Evolutionary conservation across 2,113 vertebrate species (phyloP), one percentile per base, ranked within the genome.

Genomic region (Toxotes chatareus): DNA sequence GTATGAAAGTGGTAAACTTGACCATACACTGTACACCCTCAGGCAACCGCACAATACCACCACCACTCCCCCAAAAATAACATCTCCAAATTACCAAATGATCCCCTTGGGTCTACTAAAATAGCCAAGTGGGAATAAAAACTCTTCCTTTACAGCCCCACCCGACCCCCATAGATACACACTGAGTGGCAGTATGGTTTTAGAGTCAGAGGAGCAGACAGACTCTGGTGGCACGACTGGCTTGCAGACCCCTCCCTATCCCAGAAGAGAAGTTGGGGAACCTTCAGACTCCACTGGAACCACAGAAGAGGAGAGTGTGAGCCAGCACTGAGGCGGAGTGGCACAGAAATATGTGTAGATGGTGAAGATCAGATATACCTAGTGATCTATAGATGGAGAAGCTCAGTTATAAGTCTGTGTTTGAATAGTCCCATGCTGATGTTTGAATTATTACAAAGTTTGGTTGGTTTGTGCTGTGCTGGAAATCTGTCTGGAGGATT

Each of bases 21-120:
- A 82, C 62, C 65, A 64, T 60, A 49, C 19, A 31, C 55, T 61
- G 19, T 16, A 60, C 56, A 55, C 9, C 81, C 74, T 51, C 14
- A 55, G 60, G 23, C n/a, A 75, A 79, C 76, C 77, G 59, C 80
- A 86, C 74, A 88, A 73, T 82, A 82, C 78, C 53, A 71, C 78
- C 42, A 47, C 80, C 67, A 61, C 76, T 23, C 63, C 59, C 73
- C 77, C 36, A 19, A 72, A 89, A 91, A 92, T 88, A 92, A 85
- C 80, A 83, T 56, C 76, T 19, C 72, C 47, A 80, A 90, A 83
- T 82, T 61, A 69, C 78, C 44, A 91, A 90, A 92, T 88, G 82
- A 87, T 63, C 55, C 87, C 79, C 56, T 86, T 73, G 64, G 69
- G 59, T 75, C 11, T 38, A 67, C 83, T 56, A 27, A 93, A 92